Evolutionary conservation across 2,888 invertebrate genomes (phyloP).

Genomic region (Criorhina ranunculi): DNA sequence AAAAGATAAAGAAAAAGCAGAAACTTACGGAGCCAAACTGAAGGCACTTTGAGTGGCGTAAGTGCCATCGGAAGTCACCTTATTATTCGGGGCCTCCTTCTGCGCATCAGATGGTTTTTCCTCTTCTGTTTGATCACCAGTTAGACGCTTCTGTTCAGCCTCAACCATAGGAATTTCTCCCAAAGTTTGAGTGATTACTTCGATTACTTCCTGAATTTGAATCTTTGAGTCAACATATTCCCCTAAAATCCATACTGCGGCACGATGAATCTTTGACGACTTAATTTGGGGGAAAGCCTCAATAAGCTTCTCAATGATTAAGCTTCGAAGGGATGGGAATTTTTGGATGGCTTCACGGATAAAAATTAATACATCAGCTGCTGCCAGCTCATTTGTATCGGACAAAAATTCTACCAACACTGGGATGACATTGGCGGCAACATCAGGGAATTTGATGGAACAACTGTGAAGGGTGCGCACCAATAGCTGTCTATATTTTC

Average conservation of each 20-base stretch:
- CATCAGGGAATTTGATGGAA: slow-evolving; percentile 98
- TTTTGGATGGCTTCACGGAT: slow-evolving; percentile 98
- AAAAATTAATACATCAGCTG: slow-evolving; percentile 97
- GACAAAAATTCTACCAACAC: slow-evolving; percentile 97
- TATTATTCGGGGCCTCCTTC: slow-evolving; percentile 81
- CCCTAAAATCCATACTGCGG: slow-evolving; percentile 98
- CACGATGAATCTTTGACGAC: slow-evolving; percentile 95
- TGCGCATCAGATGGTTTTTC: slow-evolving; percentile 79
- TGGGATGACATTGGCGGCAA: slow-evolving; percentile 96
- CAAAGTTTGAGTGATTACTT: slow-evolving; percentile 89
- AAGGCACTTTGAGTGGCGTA: slow-evolving; percentile 99
- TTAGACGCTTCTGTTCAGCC: slow-evolving; percentile 88
- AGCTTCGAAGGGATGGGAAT: slow-evolving; percentile 91
- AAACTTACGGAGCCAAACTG: slow-evolving; percentile 90
- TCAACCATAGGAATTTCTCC: slow-evolving; percentile 89
- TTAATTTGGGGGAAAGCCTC: slow-evolving; percentile 94
- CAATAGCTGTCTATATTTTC: slow-evolving; percentile 96
- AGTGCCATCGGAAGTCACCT: slow-evolving; percentile 98
- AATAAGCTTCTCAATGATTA: slow-evolving; percentile 90
- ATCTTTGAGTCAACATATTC: slow-evolving; percentile 94
- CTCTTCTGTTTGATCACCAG: slow-evolving; percentile 89
- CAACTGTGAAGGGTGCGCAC: slow-evolving; percentile 97
- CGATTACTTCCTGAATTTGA: slow-evolving; percentile 92
- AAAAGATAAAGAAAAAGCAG: neutral
- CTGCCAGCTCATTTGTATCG: slow-evolving; percentile 95